phyloP scores from a whole-genome alignment of 2,797 vertebrate genomes.

The Pristis pectinata region DNA sequence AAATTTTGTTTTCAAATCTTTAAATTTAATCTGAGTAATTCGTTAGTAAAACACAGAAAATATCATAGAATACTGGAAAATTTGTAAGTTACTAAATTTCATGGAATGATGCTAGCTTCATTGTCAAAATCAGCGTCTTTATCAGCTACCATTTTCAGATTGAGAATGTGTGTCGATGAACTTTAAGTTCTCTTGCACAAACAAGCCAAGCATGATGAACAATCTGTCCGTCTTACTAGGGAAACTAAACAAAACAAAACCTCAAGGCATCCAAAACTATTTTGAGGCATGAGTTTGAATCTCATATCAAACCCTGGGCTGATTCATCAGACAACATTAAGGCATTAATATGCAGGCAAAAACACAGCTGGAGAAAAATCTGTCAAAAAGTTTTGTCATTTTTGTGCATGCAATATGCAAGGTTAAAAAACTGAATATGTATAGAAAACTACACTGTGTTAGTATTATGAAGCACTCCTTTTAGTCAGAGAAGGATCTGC shows the following conservation, averaged over 20 bases:
- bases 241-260: background rate
- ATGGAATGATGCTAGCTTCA: background rate
- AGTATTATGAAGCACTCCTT: background rate
- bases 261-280: background rate
- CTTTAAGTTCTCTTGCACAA: background rate
- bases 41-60: background rate
- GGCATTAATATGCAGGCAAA: background rate
- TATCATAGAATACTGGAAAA: background rate
- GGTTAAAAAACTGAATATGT: background rate
- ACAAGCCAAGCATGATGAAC: background rate
- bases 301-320: background rate
- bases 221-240: background rate
- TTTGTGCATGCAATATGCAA: background rate
- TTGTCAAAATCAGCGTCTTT: background rate
- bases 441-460: background rate
- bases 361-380: background rate
- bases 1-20: background rate
- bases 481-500: background rate
- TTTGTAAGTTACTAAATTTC: background rate
- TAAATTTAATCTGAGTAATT: constrained; percentile 1
- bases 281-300: background rate
- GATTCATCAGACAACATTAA: background rate
- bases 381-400: background rate
- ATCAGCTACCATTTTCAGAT: background rate
- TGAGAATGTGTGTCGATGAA: background rate